Evolutionary conservation across 1,140 invertebrate species (phyloP).

Genomic region (Brachionus sp.): DNA sequence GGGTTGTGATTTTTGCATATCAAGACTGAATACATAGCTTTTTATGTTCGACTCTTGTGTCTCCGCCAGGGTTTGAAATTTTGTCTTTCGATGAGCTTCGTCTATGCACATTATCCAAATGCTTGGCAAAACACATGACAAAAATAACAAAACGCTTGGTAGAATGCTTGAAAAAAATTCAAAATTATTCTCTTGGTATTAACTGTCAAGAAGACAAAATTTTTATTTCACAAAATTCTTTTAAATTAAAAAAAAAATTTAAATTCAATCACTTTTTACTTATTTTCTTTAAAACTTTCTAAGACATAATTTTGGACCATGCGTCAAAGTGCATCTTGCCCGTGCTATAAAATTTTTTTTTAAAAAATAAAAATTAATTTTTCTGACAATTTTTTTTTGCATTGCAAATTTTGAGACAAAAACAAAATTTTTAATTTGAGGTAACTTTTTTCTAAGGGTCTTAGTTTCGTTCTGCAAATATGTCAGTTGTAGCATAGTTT

Average conservation of each 20-base stretch:
- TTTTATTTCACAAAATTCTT: not conserved
- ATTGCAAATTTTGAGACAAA: too few species aligned
- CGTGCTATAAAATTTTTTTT: too few species aligned
- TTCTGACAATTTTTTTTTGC: too few species aligned
- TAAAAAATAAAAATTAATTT: too few species aligned
- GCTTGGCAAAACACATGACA: constrained; percentile 32
- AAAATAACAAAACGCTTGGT: constrained; percentile 38
- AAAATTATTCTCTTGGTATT: not conserved
- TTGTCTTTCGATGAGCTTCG: constrained; percentile 13
- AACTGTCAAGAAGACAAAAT: not conserved
- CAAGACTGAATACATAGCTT: not conserved
- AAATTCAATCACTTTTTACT: too few species aligned
- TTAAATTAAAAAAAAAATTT: not conserved
- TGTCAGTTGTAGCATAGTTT: too few species aligned
- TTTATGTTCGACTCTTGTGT: not conserved
- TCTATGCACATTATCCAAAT: constrained; percentile 45
- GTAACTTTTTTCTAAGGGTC: too few species aligned
- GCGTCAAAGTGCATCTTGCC: too few species aligned
- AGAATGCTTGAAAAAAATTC: not conserved
- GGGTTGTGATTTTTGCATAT: not conserved
- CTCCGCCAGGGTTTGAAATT: constrained; percentile 3
- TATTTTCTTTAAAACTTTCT: too few species aligned
- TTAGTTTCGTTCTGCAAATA: too few species aligned
- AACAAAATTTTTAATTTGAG: too few species aligned
- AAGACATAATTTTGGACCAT: too few species aligned